Evolutionary conservation across 2,113 vertebrate genomes (phyloP), one percentile per base, ranked within the genome.

Genomic region (Sylvietta virens): DNA sequence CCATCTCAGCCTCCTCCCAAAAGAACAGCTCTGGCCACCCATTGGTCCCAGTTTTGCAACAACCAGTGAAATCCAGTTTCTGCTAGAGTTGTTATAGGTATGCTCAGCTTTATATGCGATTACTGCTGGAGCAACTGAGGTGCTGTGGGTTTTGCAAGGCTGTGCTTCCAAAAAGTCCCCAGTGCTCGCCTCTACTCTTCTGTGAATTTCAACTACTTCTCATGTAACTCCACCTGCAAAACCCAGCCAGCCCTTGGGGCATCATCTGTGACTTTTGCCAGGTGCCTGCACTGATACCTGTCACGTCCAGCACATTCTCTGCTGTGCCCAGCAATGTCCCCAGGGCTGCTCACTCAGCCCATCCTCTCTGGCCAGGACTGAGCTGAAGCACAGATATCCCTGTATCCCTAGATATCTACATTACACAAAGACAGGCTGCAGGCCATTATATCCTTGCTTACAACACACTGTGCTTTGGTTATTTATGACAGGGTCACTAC

Each of bases 291-390:
- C 19, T 51, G 54, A 23, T 16, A 24, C 28, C 74, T 51, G 40
- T n/a, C 17, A 31, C 0, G 0, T 50, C 35, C 40, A 42, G 40
- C 0, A 2, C 4, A 16, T 81, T 45, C 50, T 81, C 13, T 15
- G 10, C 22, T 3, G 2, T 33, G 18, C 31, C 70, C 69, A 65
- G 74, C 40, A 47, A n/a, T 1, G 24, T 69, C 10, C 10, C 40
- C 13, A 2, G 3, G 35, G 45, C 56, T 79, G 9, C 5, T 53
- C 42, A 11, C 24, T 61, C 47, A 62, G 51, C 28, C 21, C 47
- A 35, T 44, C 56, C 28, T 53, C 30, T 69, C 87, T 4, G 3
- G 37, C 56, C 80, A 57, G 51, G 37, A 42, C 30, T 1, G 3
- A 78, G 47, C 5, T 72, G 42, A 0, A 18, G 42, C 18, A 80